Percentiles rank a stretch among this genome's conserved stretches.
Conservation (phyloP, 2,888 invertebrate genomes). For the Aphidius colemani region DNA sequence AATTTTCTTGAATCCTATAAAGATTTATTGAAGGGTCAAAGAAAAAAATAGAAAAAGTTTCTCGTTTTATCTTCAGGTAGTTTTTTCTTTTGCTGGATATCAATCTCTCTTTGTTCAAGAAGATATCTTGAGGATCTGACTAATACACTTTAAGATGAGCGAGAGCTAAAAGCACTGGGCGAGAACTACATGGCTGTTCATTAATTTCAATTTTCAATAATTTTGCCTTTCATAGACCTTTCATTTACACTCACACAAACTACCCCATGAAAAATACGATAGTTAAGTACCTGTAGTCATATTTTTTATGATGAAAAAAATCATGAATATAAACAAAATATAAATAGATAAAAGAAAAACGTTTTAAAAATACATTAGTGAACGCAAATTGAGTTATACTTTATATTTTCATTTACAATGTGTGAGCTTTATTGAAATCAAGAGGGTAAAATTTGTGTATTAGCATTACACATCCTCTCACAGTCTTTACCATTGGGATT, state of each 20-base stretch:
- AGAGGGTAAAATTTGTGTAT: conserved; percentile 9
- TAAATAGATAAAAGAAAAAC: conserved; percentile 12
- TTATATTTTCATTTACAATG: not conserved
- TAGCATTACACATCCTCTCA: not conserved
- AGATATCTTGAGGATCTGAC: conserved; percentile 17
- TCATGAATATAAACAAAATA: conserved; percentile 23
- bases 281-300: too few species aligned
- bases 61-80: conserved; percentile 13
- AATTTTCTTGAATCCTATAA: too few species aligned
- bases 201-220: conserved; percentile 60
- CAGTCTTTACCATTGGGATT: not conserved
- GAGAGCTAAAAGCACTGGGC: conserved; percentile 27
- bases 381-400: conserved; percentile 25
- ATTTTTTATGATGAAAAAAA: not conserved
- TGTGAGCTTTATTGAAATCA: conserved; percentile 24
- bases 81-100: conserved; percentile 34
- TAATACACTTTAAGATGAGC: conserved; percentile 39
- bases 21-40: too few species aligned
- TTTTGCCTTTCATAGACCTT: conserved; percentile 48
- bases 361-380: conserved; percentile 32
- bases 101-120: conserved; percentile 46
- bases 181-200: conserved; percentile 48
- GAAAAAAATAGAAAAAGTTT: too few species aligned
- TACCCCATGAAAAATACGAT: too few species aligned
- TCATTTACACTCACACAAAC: too few species aligned